Percentiles rank a stretch among this genome's conserved stretches.
These are phyloP conservation scores for Amazona finschi DNA, from an alignment of 2,797 vertebrate genomes.

Conservation along the genomic window DNA sequence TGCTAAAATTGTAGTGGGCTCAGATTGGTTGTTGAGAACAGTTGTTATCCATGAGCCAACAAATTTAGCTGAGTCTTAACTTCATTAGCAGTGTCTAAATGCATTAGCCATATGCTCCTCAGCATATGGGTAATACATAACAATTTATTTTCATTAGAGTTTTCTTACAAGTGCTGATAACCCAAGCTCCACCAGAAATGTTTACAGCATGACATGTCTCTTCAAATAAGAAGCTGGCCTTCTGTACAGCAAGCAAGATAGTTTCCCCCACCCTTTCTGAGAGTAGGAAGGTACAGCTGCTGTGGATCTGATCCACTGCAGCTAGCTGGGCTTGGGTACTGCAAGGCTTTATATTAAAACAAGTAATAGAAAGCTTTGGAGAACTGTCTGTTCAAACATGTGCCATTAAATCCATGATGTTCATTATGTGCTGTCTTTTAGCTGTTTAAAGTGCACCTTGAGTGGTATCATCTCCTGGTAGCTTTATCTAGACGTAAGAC, in stretches of 20 bases:
- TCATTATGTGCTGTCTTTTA: not conserved
- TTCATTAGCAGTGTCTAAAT: slow-evolving; percentile 70
- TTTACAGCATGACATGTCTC: slow-evolving; percentile 3
- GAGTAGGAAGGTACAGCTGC: not conserved
- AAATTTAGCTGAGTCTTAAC: slow-evolving; percentile 68
- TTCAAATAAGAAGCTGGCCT: slow-evolving; percentile 23
- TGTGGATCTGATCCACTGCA: not conserved
- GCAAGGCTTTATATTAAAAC: not conserved
- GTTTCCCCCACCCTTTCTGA: not conserved
- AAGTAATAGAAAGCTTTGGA: not conserved
- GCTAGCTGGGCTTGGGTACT: not conserved
- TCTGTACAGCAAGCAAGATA: not conserved
- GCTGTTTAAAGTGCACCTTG: fast-evolving
- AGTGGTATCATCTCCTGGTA: not conserved
- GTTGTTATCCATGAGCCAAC: slow-evolving; percentile 61
- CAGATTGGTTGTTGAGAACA: slow-evolving; percentile 27
- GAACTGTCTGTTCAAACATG: not conserved
- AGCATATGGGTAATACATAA: slow-evolving; percentile 71
- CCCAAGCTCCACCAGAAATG: slow-evolving; percentile 13
- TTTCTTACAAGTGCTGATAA: slow-evolving; percentile 57
- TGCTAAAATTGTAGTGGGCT: slow-evolving; percentile 25
- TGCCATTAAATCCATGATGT: not conserved
- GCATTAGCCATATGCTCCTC: slow-evolving; percentile 71
- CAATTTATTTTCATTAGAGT: slow-evolving; percentile 72
- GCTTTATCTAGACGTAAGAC: not conserved